Evolutionary conservation across 2,797 vertebrate species (phyloP), one percentile per base, ranked within the genome.

Genomic region (Acrossocheilus wenchowensis): DNA sequence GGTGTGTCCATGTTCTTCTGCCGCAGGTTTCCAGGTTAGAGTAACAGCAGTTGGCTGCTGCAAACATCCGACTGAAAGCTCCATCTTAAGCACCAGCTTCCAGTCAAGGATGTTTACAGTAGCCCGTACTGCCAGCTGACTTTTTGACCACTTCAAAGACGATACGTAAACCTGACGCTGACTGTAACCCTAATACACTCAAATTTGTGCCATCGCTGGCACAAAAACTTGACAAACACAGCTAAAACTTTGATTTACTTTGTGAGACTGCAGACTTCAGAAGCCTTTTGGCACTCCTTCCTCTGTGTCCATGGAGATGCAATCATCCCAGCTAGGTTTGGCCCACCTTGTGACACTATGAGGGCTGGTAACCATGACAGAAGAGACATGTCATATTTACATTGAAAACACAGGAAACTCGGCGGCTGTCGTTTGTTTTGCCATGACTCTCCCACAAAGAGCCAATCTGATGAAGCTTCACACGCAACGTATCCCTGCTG

Each of bases 91-190:
- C 93, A 96, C 95, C 96, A 99, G 97, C 98, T 99, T 99, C 97
- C 98, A 99, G 98, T 99, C 97, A 97, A 99, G 97, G 98, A 98
- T 99, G 98, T 99, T 99, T 99, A 99, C 98, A 99, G 97, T 95
- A 95, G 97, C 98, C 97, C 95, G 36, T 93, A 97, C 97, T 97
- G 97, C 97, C 97, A 99, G 93, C 91, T 82, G 48, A 68, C 52
- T 87, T 34, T 36, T 30, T 23, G 62, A 36, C 69, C 26, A 75
- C 60, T 43, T 66, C 0, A 23, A 17, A 54, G 81, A 39, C 8
- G 34, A 60, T 23, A 57, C 6, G 7, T 43, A 43, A 77, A 78
- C 74, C 48, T 69, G 36, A 68, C 45, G 21, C 36, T 71, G 50
- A 48, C 66, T 85, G 15, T 45, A 71, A 72, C 19, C 19, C 62